Percentiles rank a stretch among this genome's conserved stretches.
Conservation (phyloP, 1,140 invertebrate species). For the Orchesella cincta region DNA sequence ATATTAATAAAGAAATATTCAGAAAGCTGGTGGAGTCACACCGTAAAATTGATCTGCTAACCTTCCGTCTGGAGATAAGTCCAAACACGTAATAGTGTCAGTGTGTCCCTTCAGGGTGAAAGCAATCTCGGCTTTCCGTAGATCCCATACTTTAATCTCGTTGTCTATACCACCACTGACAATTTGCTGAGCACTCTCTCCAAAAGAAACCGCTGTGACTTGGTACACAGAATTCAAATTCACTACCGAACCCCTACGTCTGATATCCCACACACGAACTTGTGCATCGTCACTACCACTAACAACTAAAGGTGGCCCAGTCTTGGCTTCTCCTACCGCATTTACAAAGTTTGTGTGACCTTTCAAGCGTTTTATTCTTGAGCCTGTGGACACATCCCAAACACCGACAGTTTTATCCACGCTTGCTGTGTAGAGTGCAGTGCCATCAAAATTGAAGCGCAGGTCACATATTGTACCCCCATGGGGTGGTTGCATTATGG, state of each 20-base stretch:
- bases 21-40: not conserved
- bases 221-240: conserved; percentile 81
- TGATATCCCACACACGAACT: conserved; percentile 70
- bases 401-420: conserved; percentile 93
- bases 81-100: conserved; percentile 91
- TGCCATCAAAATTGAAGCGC: conserved; percentile 92
- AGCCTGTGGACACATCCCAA: conserved; percentile 89
- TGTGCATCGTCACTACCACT: conserved; percentile 95
- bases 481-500: conserved; percentile 82
- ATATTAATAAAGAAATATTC: not conserved
- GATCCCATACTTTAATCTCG: conserved; percentile 96
- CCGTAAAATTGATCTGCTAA: conserved; percentile 53
- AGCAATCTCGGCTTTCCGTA: conserved; percentile 83
- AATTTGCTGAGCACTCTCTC: conserved; percentile 90
- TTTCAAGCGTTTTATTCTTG: conserved; percentile 81
- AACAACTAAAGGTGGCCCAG: conserved; percentile 84
- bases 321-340: conserved; percentile 73
- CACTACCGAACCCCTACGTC: conserved; percentile 75
- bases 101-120: conserved; percentile 85
- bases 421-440: conserved; percentile 83
- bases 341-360: conserved; percentile 88
- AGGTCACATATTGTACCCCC: conserved; percentile 95
- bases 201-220: conserved; percentile 90
- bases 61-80: conserved; percentile 91
- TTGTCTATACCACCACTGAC: conserved; percentile 95